A percentile compares a stretch with the other conserved stretches of the same genome.
These are phyloP conservation scores for Steatocranus sp. DNA, from an alignment of 2,797 vertebrate genomes.

Conservation along the genomic window DNA sequence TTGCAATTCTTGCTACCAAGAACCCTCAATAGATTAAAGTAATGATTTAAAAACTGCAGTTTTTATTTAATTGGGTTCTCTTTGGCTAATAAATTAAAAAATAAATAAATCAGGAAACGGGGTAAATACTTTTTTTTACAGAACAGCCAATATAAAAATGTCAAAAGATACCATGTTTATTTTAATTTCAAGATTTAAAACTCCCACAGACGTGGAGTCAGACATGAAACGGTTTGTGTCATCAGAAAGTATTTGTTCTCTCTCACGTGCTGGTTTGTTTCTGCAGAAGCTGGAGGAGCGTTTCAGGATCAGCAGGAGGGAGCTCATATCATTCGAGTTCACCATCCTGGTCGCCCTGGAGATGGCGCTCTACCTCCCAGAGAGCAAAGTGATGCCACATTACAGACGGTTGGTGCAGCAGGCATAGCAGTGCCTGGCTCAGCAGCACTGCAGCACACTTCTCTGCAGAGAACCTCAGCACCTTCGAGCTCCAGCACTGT, in stretches of 20 bases:
- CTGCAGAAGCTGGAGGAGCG: slow-evolving; percentile 92
- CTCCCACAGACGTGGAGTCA: not conserved
- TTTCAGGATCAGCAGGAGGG: slow-evolving; percentile 89
- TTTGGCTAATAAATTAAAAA: accelerated
- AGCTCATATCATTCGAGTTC: slow-evolving; percentile 94
- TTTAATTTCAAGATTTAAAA: accelerated
- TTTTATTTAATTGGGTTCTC: not conserved
- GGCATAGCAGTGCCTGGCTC: slow-evolving; percentile 2
- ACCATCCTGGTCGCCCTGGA: slow-evolving; percentile 96
- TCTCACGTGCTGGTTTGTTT: not conserved
- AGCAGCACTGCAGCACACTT: not conserved
- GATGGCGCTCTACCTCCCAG: slow-evolving; percentile 93
- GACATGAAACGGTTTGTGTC: accelerated
- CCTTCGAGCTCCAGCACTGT: not conserved
- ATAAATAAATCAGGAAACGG: accelerated
- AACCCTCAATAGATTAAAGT: not conserved
- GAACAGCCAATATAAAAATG: not conserved
- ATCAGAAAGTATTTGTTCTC: not conserved
- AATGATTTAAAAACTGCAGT: accelerated
- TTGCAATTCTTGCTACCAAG: not conserved
- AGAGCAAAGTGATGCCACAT: slow-evolving; percentile 94
- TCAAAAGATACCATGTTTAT: not conserved
- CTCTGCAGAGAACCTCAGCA: not conserved
- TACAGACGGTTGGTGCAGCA: slow-evolving; percentile 88
- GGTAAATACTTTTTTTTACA: accelerated